A percentile compares a stretch with the other conserved stretches of the same genome.
phyloP scores from a whole-genome alignment of 2,888 invertebrate species.

The Digitonthophagus gazella region DNA sequence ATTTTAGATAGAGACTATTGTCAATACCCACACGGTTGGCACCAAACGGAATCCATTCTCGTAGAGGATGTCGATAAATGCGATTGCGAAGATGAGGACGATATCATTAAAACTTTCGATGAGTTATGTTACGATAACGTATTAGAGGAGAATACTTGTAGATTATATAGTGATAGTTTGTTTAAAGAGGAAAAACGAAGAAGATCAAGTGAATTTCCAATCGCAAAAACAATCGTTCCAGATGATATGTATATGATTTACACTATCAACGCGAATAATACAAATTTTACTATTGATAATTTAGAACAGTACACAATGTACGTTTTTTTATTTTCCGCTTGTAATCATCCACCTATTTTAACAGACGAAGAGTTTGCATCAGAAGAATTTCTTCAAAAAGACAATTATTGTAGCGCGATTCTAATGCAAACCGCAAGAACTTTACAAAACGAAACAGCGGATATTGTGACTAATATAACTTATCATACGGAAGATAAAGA shows the following conservation, averaged over 20 bases:
- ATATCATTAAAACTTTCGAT: not conserved
- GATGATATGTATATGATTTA: not conserved
- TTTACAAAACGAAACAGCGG: conserved; percentile 45
- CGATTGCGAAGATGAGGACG: not conserved
- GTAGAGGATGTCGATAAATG: not conserved
- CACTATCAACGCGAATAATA: conserved; percentile 19
- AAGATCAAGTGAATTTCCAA: conserved; percentile 1
- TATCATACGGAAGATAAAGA: not conserved
- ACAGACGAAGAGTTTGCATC: conserved; percentile 28
- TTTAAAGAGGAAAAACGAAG: not conserved
- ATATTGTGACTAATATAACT: conserved; percentile 44
- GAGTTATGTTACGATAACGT: conserved; percentile 17
- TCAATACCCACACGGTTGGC: conserved; percentile 18
- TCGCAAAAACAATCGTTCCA: not conserved
- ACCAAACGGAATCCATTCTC: not conserved
- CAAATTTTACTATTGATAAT: conserved; percentile 39
- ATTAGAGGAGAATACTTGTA: conserved; percentile 3
- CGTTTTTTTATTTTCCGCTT: conserved; percentile 60
- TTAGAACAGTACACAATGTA: conserved; percentile 61
- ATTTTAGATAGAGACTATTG: conserved; percentile 39
- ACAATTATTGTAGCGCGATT: conserved; percentile 53
- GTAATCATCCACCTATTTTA: conserved; percentile 55
- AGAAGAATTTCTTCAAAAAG: conserved; percentile 50
- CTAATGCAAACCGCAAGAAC: conserved; percentile 55
- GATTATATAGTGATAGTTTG: conserved; percentile 7